Base-by-base conservation (phyloP, 1,140 invertebrate species). In the Drosophila neocordata region DNA sequence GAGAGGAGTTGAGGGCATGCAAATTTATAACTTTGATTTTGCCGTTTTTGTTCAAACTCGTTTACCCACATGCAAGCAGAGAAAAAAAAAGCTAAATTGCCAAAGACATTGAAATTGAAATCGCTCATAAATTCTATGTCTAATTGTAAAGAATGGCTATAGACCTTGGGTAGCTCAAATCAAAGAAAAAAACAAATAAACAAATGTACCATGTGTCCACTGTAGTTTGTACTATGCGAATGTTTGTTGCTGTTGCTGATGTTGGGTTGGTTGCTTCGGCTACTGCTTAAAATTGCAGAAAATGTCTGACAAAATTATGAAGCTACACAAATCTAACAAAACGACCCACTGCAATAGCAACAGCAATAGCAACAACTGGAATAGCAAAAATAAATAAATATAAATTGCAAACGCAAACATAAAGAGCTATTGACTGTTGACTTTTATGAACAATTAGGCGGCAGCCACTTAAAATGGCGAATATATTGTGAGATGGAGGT, bases 391-490 rank as follows among this genome's bases (percentile, higher is more conserved):
- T 83, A 88, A 88, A 88, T 88, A 88, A 88, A 88, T 82, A 88
- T 88, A 88, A 88, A 88, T 88, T 88, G 83, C 70, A 83, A 88
- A 70, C 79, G 79, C 84, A 88, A 88, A 88, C 83, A 88, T 83
- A 89, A 88, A 88, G 83, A 88, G 83, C 83, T 89, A 88, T 88
- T 88, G 83, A 88, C 83, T 88, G 83, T 83, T 88, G 83, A 88
- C 83, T 88, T 88, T 88, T 83, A 88, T 87, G 83, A 88, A 87
- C 83, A 87, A 87, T 87, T 88, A 88, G 83, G 83, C 83, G 84
- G 79, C 83, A 88, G 79, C 83, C 79, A 88, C 84, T 83, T 88
- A 88, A 87, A 88, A 77, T 71, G 65, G 61, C 76, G 71, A 79
- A 67, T 87, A 88, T 77, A 83, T 78, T 78, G 72, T 73, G 48